Conservation (phyloP, 1,140 invertebrate genomes). For the Elysia chlorotica region DNA sequence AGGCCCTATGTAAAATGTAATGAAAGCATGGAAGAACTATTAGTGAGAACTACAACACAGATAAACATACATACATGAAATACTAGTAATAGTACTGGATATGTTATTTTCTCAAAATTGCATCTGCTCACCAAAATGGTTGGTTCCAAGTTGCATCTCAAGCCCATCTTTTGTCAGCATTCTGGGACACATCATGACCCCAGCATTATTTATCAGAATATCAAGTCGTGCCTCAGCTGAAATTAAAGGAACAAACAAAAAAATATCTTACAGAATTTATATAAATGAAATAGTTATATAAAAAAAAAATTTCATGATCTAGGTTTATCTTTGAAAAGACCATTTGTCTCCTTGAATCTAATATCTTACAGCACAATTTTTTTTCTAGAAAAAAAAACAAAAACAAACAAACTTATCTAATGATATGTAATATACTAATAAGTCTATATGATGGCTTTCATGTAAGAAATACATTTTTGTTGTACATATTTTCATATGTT, state of each 20-base stretch:
- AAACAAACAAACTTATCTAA: neutral
- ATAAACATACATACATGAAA: neutral
- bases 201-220: constrained; percentile 82
- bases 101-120: too few species aligned
- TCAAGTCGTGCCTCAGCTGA: constrained; percentile 30
- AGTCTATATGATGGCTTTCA: too few species aligned
- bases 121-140: constrained; percentile 58
- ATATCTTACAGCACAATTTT: too few species aligned
- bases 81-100: neutral
- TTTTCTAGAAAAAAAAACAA: too few species aligned
- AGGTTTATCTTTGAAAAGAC: neutral
- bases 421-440: neutral
- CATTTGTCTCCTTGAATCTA: neutral
- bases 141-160: constrained; percentile 64
- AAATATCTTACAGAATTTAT: neutral
- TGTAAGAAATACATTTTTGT: too few species aligned
- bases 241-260: neutral
- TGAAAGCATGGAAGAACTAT: neutral
- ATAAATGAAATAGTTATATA: neutral
- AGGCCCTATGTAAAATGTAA: too few species aligned
- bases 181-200: constrained; percentile 66
- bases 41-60: neutral
- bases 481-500: too few species aligned
- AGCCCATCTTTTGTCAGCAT: constrained; percentile 61
- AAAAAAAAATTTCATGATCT: neutral